These are phyloP conservation scores for Tetrapedia diversipes DNA, from an alignment of 2,888 invertebrate species.

Conservation along the genomic window DNA sequence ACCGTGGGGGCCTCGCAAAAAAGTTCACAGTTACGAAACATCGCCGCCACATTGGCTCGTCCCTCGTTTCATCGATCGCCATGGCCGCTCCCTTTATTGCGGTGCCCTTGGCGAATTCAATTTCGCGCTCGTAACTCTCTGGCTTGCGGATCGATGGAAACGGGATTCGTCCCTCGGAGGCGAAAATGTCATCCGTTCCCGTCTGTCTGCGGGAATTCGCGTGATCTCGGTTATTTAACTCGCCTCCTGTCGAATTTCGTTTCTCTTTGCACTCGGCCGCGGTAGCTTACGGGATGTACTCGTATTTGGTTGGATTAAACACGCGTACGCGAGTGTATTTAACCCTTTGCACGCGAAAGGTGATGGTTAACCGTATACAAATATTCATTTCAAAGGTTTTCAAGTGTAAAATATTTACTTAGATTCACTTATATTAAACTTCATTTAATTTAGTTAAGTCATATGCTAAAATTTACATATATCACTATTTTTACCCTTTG, in stretches of 20 bases:
- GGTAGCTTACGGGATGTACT: not conserved
- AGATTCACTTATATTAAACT: no score
- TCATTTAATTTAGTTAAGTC: no score
- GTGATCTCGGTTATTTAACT: no score
- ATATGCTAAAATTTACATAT: no score
- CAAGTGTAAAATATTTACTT: no score
- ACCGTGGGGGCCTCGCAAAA: slow-evolving; percentile 61
- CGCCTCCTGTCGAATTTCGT: not conserved
- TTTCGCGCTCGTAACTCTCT: slow-evolving; percentile 51
- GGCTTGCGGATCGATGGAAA: slow-evolving; percentile 4
- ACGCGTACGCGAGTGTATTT: no score
- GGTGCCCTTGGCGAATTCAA: slow-evolving; percentile 46
- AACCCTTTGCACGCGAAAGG: no score
- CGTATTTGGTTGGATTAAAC: not conserved
- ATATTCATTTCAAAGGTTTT: no score
- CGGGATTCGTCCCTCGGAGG: not conserved
- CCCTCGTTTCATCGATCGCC: slow-evolving; percentile 44
- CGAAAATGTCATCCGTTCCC: not conserved
- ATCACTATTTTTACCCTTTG: no score
- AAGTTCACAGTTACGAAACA: slow-evolving; percentile 60
- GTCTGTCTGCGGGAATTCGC: not conserved
- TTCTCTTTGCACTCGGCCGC: not conserved
- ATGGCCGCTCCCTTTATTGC: slow-evolving; percentile 46
- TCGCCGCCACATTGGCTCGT: slow-evolving; percentile 7
- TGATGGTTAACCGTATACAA: no score